A percentile compares a stretch with the other conserved stretches of the same genome.
phyloP scores from a whole-genome alignment of 64 coral and sea anemone species.

The Acropora tenuis region DNA sequence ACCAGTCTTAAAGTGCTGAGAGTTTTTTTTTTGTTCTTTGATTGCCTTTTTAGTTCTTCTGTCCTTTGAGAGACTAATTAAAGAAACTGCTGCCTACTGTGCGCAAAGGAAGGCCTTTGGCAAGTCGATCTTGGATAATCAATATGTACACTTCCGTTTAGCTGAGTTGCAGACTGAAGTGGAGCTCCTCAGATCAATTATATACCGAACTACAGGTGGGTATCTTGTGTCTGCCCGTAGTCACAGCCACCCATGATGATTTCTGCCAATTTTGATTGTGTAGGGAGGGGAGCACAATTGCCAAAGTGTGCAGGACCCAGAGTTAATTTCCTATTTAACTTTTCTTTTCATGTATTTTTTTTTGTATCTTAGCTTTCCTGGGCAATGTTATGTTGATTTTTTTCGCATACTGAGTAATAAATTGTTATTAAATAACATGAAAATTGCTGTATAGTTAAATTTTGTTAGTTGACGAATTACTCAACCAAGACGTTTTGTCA shows the following conservation, averaged over 20 bases:
- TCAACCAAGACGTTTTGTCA: too few relatives aligned
- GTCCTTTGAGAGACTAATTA: constrained; percentile 81
- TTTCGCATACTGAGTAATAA: too few relatives aligned
- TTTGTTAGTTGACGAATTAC: too few relatives aligned
- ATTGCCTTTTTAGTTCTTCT: constrained; percentile 72
- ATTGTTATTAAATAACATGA: too few relatives aligned
- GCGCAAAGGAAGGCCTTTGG: constrained; percentile 88
- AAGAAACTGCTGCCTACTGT: constrained; percentile 94
- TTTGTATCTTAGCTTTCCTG: too few relatives aligned
- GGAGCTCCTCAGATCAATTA: constrained; percentile 84
- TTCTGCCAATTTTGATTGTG: too few relatives aligned
- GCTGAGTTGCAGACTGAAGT: constrained; percentile 94
- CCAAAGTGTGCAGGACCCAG: too few relatives aligned
- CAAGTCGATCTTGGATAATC: constrained; percentile 92
- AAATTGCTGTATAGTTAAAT: too few relatives aligned
- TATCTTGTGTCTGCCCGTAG: not conserved
- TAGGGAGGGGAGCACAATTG: not conserved
- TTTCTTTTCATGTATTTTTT: too few relatives aligned
- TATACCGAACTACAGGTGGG: constrained; percentile 90
- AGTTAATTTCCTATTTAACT: too few relatives aligned
- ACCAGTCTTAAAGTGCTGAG: too few relatives aligned
- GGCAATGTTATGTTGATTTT: too few relatives aligned
- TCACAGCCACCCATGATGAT: not conserved
- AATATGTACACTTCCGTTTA: constrained; percentile 93
- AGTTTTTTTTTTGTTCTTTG: not conserved